Conservation (phyloP, 1,140 invertebrate species). For the Drosophila baimaii region DNA sequence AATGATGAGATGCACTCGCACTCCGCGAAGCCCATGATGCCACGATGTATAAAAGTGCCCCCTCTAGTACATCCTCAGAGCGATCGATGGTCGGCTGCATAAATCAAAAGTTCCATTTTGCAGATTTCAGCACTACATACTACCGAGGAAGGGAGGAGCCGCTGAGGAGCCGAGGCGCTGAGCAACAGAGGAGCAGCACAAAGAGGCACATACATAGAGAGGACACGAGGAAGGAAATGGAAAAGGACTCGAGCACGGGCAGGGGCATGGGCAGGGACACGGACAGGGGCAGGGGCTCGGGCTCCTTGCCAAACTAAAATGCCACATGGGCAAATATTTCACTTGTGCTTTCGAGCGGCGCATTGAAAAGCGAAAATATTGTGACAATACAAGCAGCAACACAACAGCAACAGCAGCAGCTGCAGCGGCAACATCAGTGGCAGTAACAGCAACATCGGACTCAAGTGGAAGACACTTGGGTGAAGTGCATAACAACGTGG, state of each 20-base stretch:
- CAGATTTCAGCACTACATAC: slow-evolving; percentile 54
- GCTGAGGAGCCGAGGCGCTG: slow-evolving; percentile 4
- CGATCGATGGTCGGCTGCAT: slow-evolving; percentile 64
- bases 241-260: slow-evolving; percentile 7
- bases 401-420: slow-evolving; percentile 34
- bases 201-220: slow-evolving; percentile 11
- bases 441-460: slow-evolving; percentile 39
- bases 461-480: slow-evolving; percentile 64
- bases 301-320: slow-evolving; percentile 68
- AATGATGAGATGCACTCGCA: slow-evolving; percentile 68
- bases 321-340: slow-evolving; percentile 80
- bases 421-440: slow-evolving; percentile 19
- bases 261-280: background rate
- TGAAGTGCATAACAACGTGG: slow-evolving; percentile 81
- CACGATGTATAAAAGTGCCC: background rate
- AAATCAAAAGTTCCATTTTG: slow-evolving; percentile 76
- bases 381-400: slow-evolving; percentile 69
- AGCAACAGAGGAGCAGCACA: slow-evolving; percentile 16
- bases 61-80: slow-evolving; percentile 29
- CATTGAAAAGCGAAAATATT: slow-evolving; percentile 83
- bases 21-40: background rate
- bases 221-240: slow-evolving; percentile 20
- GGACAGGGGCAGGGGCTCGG: background rate
- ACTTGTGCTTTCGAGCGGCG: slow-evolving; percentile 77
- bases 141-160: slow-evolving; percentile 3